Percentiles rank a stretch among this genome's conserved stretches.
phyloP scores from a whole-genome alignment of 92 coral and sea anemone genomes.

The Zoanthus solanderi region DNA sequence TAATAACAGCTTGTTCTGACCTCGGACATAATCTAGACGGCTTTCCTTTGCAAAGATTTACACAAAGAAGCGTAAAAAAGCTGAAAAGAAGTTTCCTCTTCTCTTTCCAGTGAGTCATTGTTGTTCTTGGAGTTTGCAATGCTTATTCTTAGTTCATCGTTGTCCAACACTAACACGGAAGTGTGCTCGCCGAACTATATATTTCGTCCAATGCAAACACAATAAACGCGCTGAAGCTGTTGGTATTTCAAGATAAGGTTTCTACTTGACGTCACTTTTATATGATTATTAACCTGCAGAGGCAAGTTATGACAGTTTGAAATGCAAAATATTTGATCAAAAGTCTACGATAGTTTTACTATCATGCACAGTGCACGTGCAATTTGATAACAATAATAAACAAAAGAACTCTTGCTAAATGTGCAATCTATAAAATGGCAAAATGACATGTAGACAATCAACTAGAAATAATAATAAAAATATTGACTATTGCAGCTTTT shows the following conservation, averaged over 20 bases:
- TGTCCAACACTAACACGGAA: background rate
- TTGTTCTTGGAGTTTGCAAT: background rate
- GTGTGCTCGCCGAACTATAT: background rate
- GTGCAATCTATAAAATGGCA: too few species aligned
- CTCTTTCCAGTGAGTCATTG: background rate
- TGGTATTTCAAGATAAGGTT: background rate
- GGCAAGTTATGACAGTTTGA: background rate
- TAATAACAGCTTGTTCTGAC: slow-evolving; percentile 9
- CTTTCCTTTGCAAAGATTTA: slow-evolving; percentile 18
- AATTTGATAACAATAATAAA: too few species aligned
- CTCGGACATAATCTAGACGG: background rate
- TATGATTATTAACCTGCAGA: background rate
- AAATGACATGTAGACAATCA: too few species aligned
- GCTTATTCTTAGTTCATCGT: background rate
- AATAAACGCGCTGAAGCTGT: background rate
- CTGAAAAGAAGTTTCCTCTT: background rate
- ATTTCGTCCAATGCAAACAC: background rate
- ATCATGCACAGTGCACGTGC: too few species aligned
- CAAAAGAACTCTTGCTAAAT: too few species aligned
- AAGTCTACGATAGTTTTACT: too few species aligned
- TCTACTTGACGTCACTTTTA: background rate
- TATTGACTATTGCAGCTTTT: too few species aligned
- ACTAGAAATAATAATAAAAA: too few species aligned
- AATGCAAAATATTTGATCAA: background rate
- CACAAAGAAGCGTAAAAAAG: background rate